Base-by-base conservation (phyloP, 2,113 vertebrate genomes). In the Pitta sordida region DNA sequence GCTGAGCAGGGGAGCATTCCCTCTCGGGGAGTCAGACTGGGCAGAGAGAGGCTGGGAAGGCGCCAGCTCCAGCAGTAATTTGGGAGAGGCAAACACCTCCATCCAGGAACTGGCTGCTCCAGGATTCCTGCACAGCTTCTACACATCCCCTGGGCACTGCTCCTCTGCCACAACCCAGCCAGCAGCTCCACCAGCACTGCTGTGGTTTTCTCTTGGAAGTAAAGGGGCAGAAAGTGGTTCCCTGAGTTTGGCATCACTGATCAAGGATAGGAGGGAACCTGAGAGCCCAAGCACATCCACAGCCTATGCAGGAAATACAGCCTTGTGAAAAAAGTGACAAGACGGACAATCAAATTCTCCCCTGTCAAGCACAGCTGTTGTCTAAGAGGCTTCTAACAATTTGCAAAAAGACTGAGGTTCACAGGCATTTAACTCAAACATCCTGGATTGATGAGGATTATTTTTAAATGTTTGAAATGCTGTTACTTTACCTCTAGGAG, bases 111-210 rank as follows among this genome's bases (percentile, higher is more conserved):
- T 6, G 51, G 19, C 49, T 63, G 49, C 9, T 43, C 84, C 21
- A 0, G 6, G 18, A 26, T 7, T 60, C 46, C 77, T 11, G n/a
- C 10, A n/a, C 15, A 19, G 51, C 39, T 24, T 81, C 37, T 24
- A 13, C 23, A 7, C 0, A 0, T 8, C 14, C 15, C 3, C 32
- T 0, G 27, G 6, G 37, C 20, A 11, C 20, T 1, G 39, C 43
- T 20, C 17, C 48, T n/a, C 26, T 5, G 11, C 27, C 8, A 5
- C 14, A 9, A 27, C 6, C 55, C 55, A 10, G 48, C 5, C 11
- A 24, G 52, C 43, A 43, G 55, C 53, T 80, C 37, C 32, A 11
- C 14, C 0, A 0, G 32, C 23, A 22, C 59, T 29, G 30, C 3
- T 4, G 34, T 3, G 56, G 15, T 10, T 43, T 36, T 24, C 9